phyloP scores from a whole-genome alignment of 2,797 vertebrate genomes.

The Typhlichthys subterraneus region DNA sequence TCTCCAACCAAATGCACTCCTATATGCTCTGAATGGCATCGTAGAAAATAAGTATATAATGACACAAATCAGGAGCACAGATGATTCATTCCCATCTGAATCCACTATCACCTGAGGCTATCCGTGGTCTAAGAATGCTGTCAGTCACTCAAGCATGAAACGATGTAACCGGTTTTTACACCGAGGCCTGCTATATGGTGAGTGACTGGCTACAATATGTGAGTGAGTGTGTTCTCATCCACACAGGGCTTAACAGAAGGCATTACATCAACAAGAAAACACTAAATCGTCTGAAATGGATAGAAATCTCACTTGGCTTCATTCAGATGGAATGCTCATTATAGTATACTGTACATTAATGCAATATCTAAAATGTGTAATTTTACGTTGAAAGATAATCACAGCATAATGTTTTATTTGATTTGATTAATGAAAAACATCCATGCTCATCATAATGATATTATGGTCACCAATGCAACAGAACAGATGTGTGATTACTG shows the following conservation, averaged over 20 bases:
- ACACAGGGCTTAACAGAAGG: slow-evolving; percentile 2
- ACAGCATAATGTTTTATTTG: too few relatives aligned
- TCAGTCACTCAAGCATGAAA: slow-evolving; percentile 31
- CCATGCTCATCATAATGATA: too few relatives aligned
- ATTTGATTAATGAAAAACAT: too few relatives aligned
- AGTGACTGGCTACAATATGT: slow-evolving; percentile 6
- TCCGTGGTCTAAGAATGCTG: slow-evolving; percentile 23
- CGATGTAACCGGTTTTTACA: slow-evolving; percentile 16
- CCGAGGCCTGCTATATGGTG: slow-evolving; percentile 20
- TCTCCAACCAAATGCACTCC: slow-evolving; percentile 28
- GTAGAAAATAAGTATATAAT: slow-evolving; percentile 28
- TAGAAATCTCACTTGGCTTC: not conserved
- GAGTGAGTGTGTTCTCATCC: slow-evolving; percentile 11
- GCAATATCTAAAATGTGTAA: too few relatives aligned
- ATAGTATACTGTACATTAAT: too few relatives aligned
- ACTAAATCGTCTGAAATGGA: not conserved
- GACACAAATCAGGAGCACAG: slow-evolving; percentile 28
- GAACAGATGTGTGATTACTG: too few relatives aligned
- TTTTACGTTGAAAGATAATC: too few relatives aligned
- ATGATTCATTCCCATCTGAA: slow-evolving; percentile 47
- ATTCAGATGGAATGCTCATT: not conserved
- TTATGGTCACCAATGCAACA: too few relatives aligned
- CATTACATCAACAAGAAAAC: not conserved
- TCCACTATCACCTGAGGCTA: slow-evolving; percentile 29
- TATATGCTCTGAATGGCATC: slow-evolving; percentile 16